These are phyloP conservation scores for Plectropomus leopardus DNA, from an alignment of 2,113 vertebrate species.

Conservation along the genomic window DNA sequence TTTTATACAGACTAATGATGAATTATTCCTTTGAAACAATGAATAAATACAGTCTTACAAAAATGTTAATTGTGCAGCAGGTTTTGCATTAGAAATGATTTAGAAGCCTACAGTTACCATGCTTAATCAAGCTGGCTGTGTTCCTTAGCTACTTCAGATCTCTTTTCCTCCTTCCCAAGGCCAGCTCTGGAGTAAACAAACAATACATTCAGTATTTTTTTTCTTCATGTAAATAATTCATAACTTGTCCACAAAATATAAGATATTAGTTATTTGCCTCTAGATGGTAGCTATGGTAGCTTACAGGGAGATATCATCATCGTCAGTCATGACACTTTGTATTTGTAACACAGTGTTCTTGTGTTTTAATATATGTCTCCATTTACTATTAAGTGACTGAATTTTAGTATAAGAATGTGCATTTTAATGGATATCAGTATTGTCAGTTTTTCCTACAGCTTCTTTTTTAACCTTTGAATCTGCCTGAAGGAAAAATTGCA, in stretches of 20 bases:
- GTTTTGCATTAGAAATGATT: neutral
- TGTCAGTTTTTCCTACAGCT: neutral
- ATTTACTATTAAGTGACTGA: constrained; percentile 18
- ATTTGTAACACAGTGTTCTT: constrained; percentile 2
- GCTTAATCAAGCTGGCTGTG: neutral
- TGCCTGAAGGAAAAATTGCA: neutral
- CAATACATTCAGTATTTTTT: neutral
- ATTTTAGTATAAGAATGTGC: constrained; percentile 1
- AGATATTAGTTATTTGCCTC: neutral
- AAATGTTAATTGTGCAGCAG: neutral
- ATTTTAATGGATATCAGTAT: constrained; percentile 12
- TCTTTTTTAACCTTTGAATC: constrained; percentile 25
- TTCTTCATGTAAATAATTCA: neutral
- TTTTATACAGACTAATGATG: neutral
- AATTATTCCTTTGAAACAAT: neutral
- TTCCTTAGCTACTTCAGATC: neutral
- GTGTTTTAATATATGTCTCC: constrained; percentile 18
- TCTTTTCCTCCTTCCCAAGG: neutral
- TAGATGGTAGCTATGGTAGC: neutral
- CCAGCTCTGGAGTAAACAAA: neutral
- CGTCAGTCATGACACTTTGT: constrained; percentile 1
- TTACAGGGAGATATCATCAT: neutral
- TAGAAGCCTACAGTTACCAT: no score
- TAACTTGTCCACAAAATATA: neutral
- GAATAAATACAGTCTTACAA: neutral